Percentiles rank a stretch among this genome's conserved stretches.
Conservation (phyloP, 2,797 vertebrate genomes). For the Sebastiscus tertius region DNA sequence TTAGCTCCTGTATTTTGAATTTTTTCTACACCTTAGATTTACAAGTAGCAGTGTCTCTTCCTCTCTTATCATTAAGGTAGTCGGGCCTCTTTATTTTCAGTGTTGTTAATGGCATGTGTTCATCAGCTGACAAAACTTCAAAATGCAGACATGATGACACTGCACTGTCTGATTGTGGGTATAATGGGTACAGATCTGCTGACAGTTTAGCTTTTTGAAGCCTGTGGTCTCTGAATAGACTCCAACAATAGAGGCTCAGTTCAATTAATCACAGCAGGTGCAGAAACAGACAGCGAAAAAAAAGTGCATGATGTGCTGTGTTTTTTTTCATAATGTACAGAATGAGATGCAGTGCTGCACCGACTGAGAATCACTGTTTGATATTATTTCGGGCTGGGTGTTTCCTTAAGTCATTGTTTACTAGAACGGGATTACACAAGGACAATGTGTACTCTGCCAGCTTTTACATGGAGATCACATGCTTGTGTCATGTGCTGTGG, state of each 20-base stretch:
- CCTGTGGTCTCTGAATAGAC: background rate
- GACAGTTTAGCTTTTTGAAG: background rate
- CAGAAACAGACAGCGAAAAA: background rate
- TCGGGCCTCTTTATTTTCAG: background rate
- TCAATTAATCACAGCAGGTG: background rate
- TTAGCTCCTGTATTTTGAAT: background rate
- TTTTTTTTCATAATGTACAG: background rate
- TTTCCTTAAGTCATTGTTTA: background rate
- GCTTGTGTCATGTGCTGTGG: slow-evolving; percentile 1
- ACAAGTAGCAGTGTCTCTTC: background rate
- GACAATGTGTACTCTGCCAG: background rate
- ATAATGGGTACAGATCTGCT: background rate
- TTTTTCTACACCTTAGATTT: background rate
- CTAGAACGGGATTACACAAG: background rate
- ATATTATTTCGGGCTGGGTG: background rate
- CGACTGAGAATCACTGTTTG: background rate
- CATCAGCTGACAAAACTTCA: background rate
- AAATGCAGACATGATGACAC: background rate
- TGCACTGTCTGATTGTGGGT: background rate
- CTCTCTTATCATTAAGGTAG: background rate
- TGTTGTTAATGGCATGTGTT: background rate
- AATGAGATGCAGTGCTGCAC: background rate
- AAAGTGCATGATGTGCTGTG: too few species aligned
- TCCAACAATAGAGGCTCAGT: background rate
- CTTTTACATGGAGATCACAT: background rate